These are phyloP conservation scores for Anguilla marmorata DNA, from an alignment of 2,797 vertebrate genomes.

Conservation along the genomic window DNA sequence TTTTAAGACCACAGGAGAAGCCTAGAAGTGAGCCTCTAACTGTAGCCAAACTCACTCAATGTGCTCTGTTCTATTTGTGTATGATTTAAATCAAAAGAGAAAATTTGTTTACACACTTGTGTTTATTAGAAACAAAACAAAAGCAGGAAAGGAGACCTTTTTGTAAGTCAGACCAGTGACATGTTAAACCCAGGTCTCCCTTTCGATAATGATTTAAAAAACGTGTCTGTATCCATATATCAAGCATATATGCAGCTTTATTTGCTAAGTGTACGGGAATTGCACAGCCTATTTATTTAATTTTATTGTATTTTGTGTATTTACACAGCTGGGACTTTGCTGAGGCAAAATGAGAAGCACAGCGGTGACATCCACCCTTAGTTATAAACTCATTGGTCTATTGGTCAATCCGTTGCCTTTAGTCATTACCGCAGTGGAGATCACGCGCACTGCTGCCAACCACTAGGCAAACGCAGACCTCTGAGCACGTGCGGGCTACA, in stretches of 20 bases:
- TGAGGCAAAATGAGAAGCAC: background rate
- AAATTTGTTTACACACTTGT: conserved; percentile 58
- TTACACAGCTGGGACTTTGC: background rate
- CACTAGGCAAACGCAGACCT: too few species aligned
- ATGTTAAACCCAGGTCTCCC: background rate
- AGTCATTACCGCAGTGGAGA: background rate
- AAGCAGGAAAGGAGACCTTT: background rate
- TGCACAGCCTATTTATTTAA: background rate
- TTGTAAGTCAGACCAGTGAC: background rate
- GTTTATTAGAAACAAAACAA: conserved; percentile 28
- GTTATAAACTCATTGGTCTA: background rate
- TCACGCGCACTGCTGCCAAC: background rate
- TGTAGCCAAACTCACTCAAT: conserved; percentile 49
- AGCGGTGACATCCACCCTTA: background rate
- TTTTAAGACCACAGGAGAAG: conserved; percentile 61
- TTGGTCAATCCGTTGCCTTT: background rate
- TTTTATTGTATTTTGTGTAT: background rate
- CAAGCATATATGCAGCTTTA: background rate
- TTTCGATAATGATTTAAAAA: background rate
- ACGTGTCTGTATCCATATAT: background rate
- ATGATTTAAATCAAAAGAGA: conserved; percentile 62
- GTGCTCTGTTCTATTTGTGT: conserved; percentile 54
- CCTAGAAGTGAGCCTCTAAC: conserved; percentile 59
- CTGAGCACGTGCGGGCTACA: too few species aligned
- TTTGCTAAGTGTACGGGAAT: too few species aligned